Conservation (phyloP, 2,113 vertebrate species). For the Semicossyphus pulcher region DNA sequence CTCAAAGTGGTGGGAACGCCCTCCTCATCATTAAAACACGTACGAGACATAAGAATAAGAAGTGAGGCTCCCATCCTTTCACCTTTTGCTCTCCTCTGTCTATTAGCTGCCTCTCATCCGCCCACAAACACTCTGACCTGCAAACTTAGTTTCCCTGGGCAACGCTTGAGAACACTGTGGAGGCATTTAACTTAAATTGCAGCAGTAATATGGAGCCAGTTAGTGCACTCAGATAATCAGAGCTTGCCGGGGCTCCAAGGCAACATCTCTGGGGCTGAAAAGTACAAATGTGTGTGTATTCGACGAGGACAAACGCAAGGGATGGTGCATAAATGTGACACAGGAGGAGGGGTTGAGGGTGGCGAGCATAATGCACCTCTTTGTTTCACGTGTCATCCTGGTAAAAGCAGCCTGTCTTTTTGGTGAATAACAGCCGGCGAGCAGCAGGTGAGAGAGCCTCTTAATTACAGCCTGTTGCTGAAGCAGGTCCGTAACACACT, state of each 20-base stretch:
- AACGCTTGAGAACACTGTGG: conserved; percentile 22
- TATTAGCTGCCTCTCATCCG: conserved; percentile 5
- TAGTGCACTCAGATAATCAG: conserved; percentile 56
- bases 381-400: conserved; percentile 49
- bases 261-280: conserved; percentile 41
- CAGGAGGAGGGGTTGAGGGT: neutral
- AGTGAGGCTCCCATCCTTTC: conserved; percentile 21
- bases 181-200: conserved; percentile 49
- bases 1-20: neutral
- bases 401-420: conserved; percentile 43
- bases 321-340: conserved; percentile 36
- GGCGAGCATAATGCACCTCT: conserved; percentile 33
- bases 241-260: conserved; percentile 23
- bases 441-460: conserved; percentile 39
- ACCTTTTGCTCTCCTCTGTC: conserved; percentile 10
- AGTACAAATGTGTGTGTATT: conserved; percentile 30
- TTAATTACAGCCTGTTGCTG: conserved; percentile 63
- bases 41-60: conserved; percentile 5
- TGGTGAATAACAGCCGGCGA: conserved; percentile 19
- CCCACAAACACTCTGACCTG: neutral
- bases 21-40: conserved; percentile 32
- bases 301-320: conserved; percentile 30
- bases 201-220: conserved; percentile 33
- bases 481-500: conserved; percentile 29
- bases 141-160: conserved; percentile 37